Base-by-base conservation (phyloP, 2,888 invertebrate genomes). In the Tanaodytes sp. region DNA sequence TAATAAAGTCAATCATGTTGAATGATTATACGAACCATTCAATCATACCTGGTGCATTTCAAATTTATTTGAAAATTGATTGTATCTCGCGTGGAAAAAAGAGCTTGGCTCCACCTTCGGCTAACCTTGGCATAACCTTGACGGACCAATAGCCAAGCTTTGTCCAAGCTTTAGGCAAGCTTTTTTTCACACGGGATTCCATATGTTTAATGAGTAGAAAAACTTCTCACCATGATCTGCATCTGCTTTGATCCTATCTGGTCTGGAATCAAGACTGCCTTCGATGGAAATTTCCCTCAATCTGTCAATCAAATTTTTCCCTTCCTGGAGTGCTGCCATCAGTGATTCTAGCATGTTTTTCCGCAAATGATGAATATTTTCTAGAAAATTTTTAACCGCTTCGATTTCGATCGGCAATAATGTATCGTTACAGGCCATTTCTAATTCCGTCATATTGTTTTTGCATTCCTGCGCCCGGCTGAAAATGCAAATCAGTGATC, bases 261-360 rank as follows among this genome's bases (percentile, higher is more conserved):
- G 91, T 77, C 91, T 87, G 66, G 92, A 92, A 83, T 93, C 93
- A 76, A 92, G 88, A 65, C 92, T 91, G 77, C 92, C 92, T 81
- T 91, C 88, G 80, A 90, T 88, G 59, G 91, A 91, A 75, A 94
- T 88, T 82, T 93, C 91, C 78, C 91, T 90, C 72, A 95, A 86
- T 78, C 90, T 89, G 48, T 91, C 91, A 77, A 95, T 86, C 71
- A 95, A 86, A 54, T 88, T 87, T 81, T 93, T 93, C 46, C 95
- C 95, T 73, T 92, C 90, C 80, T 93, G 92, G 46, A 95, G 86
- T 1, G 94, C 92, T n/a, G 89, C 88, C 90, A 94, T 93, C 1
- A 94, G 88, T 4, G 91, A 87, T 73, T 93, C 93, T 61, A 95
- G 86, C 83, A 94, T 90, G 49, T 89, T 87, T 79, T 91, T 90